Base-by-base conservation (phyloP, 2,888 invertebrate species). In the Drosophila falleni region DNA sequence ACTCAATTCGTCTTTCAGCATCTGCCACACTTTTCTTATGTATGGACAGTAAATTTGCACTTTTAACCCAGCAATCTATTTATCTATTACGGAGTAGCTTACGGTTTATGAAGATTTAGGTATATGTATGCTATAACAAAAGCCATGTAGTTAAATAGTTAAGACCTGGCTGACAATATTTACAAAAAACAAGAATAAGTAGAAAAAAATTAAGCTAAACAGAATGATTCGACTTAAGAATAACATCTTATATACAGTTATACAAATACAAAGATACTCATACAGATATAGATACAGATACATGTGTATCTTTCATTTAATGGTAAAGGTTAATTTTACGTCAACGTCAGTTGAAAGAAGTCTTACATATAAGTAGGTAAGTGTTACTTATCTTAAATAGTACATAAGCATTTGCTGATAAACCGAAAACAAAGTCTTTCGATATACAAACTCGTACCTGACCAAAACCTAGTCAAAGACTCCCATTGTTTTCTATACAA, bases 401-500 rank as follows among this genome's bases (percentile, higher is more conserved):
- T 42, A 41, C 23, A 35, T 19, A 58, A 46, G 44, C 44, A 42
- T 54, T 41, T 44, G 55, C 55, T 55, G 55, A 44, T 55, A 23
- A 47, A 29, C 15, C 11, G 35, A 58, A 33, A 46, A 10, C 23
- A 23, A 13, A 33, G 44, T 42, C 46, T 42, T 55, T 16, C 42
- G 11, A 47, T 29, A 37, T 26, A 53, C 11, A 37, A 13, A 53
- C 15, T 37, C 26, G 15, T 53, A 37, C 16, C 33, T 51, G 35
- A 35, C 4, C 44, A n/a, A 41, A 26, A 39, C 26, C 16, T 56
- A 62, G 31, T 46, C 35, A 53, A 58, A 62, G n/a, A 74, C 37
- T 65, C 44, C 29, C n/a, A 41, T 33, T 16, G 3, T 55, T 59
- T 74, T 71, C 74, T 66, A 71, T 60, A 78, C 46, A 78, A 75